Evolutionary conservation across 1,140 invertebrate species (phyloP).

Genomic region (Drosophila kanapiae): DNA sequence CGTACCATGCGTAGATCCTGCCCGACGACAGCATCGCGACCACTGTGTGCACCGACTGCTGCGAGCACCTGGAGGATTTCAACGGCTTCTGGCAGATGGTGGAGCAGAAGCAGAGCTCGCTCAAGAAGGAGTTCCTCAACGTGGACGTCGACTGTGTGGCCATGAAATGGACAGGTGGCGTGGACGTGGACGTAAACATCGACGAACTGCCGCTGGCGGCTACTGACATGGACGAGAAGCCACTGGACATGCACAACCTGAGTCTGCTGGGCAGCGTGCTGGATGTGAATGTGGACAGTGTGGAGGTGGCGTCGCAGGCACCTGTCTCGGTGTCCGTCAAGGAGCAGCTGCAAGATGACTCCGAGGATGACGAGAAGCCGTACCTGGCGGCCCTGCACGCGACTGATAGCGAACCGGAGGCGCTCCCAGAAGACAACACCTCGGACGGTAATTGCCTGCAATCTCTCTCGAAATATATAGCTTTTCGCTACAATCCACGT

Average conservation of each 20-base stretch:
- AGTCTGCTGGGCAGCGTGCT: constrained; percentile 67
- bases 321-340: constrained; percentile 11
- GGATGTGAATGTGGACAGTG: constrained; percentile 72
- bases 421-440: constrained; percentile 9
- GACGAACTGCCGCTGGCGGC: constrained; percentile 61
- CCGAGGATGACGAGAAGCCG: constrained; percentile 29
- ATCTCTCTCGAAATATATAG: too few species aligned
- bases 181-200: constrained; percentile 68
- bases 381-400: constrained; percentile 2
- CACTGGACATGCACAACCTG: constrained; percentile 70
- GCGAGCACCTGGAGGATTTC: constrained; percentile 76
- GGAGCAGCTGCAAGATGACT: constrained; percentile 10
- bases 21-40: constrained; percentile 75
- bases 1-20: constrained; percentile 59
- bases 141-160: constrained; percentile 69
- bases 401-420: constrained; percentile 28
- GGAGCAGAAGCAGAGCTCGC: constrained; percentile 69
- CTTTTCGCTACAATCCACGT: background rate
- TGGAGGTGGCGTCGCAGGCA: constrained; percentile 41
- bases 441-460: constrained; percentile 31
- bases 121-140: constrained; percentile 74
- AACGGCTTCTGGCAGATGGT: constrained; percentile 75
- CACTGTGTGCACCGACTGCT: constrained; percentile 70
- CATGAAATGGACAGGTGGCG: constrained; percentile 62
- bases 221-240: constrained; percentile 68